These are phyloP conservation scores for Garra rufa DNA, from an alignment of 2,113 vertebrate species.

Conservation along the genomic window DNA sequence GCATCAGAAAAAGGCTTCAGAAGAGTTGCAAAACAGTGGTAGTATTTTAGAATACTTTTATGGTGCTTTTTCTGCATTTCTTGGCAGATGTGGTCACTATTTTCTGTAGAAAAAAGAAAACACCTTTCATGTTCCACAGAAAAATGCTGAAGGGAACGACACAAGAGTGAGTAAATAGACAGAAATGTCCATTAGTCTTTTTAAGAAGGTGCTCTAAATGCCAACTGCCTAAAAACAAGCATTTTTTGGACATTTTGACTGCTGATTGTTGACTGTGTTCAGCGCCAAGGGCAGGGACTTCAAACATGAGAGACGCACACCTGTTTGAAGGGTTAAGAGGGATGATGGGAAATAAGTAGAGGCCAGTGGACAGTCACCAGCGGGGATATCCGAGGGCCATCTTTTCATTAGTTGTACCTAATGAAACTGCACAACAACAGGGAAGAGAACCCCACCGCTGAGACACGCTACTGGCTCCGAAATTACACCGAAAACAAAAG, in stretches of 20 bases:
- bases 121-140: neutral
- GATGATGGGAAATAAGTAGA: slow-evolving; percentile 70
- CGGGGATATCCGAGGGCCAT: slow-evolving; percentile 69
- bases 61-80: neutral
- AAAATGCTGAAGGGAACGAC: neutral
- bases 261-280: slow-evolving; percentile 67
- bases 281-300: slow-evolving; percentile 40
- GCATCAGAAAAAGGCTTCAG: neutral
- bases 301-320: slow-evolving; percentile 65
- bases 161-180: slow-evolving; percentile 5
- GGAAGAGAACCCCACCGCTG: slow-evolving; percentile 75
- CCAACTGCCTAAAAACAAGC: slow-evolving; percentile 61
- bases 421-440: slow-evolving; percentile 75
- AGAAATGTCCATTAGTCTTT: slow-evolving; percentile 55
- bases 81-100: neutral
- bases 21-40: neutral
- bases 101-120: no score
- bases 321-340: slow-evolving; percentile 68
- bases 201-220: slow-evolving; percentile 62
- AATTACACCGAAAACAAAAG: slow-evolving; percentile 79
- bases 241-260: slow-evolving; percentile 46
- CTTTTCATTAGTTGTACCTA: slow-evolving; percentile 82
- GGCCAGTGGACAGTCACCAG: slow-evolving; percentile 68
- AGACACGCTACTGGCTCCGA: slow-evolving; percentile 76
- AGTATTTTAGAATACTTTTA: neutral